phyloP scores from a whole-genome alignment of 2,888 invertebrate species.

The Flexamia atlantica region DNA sequence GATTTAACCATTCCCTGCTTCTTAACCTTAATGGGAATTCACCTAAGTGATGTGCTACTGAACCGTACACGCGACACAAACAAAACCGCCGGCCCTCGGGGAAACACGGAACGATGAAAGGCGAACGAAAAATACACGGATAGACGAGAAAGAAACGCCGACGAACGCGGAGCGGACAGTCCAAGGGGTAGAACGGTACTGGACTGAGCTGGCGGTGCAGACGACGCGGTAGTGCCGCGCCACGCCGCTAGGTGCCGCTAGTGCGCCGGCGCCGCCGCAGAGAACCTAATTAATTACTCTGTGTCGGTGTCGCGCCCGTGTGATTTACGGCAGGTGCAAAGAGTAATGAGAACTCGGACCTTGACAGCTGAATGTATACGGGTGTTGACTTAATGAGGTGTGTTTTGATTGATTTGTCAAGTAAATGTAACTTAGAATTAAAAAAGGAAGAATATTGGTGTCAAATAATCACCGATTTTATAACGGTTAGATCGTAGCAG shows the following conservation, averaged over 20 bases:
- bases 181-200: slow-evolving; percentile 29
- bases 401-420: background rate
- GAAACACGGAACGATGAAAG: slow-evolving; percentile 40
- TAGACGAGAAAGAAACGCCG: slow-evolving; percentile 40
- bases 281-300: slow-evolving; percentile 28
- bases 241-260: slow-evolving; percentile 40
- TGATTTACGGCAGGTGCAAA: slow-evolving; percentile 28
- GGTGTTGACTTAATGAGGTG: background rate
- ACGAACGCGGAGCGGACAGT: background rate
- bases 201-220: slow-evolving; percentile 18
- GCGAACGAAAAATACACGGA: slow-evolving; percentile 21
- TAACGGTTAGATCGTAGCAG: too few species aligned
- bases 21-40: background rate
- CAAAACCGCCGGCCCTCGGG: background rate
- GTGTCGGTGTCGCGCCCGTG: slow-evolving; percentile 27
- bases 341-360: slow-evolving; percentile 19
- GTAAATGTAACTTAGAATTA: too few species aligned
- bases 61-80: background rate
- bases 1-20: too few species aligned
- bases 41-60: slow-evolving; percentile 13
- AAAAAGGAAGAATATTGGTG: too few species aligned
- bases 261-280: slow-evolving; percentile 24
- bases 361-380: background rate
- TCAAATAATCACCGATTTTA: too few species aligned
- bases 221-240: slow-evolving; percentile 54